Evolutionary conservation across 2,113 vertebrate genomes (phyloP), one percentile per base, ranked within the genome.

Genomic region (Coreoperca whiteheadi): DNA sequence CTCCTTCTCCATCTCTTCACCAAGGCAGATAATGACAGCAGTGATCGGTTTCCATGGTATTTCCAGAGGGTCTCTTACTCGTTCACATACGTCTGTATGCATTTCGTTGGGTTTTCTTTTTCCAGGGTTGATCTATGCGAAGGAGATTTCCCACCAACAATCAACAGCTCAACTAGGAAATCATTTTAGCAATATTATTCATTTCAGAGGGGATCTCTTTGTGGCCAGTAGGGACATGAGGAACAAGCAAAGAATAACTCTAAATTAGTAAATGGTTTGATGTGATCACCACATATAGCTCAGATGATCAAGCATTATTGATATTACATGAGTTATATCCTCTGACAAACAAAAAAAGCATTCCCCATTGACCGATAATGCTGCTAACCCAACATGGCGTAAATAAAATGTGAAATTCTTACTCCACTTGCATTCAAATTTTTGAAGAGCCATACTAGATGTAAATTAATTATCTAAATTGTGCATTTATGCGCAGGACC

Each of bases 41-140:
- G 34, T n/a, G 39, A 66, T 66, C 7, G 0, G 69, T 90, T 90
- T 85, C 73, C 84, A 87, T 88, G 82, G 59, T 48, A 59, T 81
- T 64, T 77, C 51, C 30, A 25, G 1, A 4, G 4, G 5, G 4
- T 39, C 69, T 86, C 54, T 12, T 70, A 3, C 34, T 51, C 34
- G 41, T 74, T 81, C 65, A 76, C 15, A 32, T 50, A 28, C 34
- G 74, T n/a, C 59, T 39, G 57, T 15, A 50, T 14, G 15, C 50
- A 51, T 64, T 56, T 79, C 0, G 51, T 28, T 54, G n/a, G n/a
- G 3, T 23, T 30, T 34, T 34, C 21, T 67, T 61, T 66, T 41
- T 37, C 0, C 4, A 34, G 48, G 41, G 14, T 32, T 16, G 10
- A 15, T 25, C 10, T 53, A 20, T 43, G 28, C 46, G 63, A 32